These are phyloP conservation scores for Sogatella furcifera DNA, from an alignment of 1,140 invertebrate species.

Conservation along the genomic window DNA sequence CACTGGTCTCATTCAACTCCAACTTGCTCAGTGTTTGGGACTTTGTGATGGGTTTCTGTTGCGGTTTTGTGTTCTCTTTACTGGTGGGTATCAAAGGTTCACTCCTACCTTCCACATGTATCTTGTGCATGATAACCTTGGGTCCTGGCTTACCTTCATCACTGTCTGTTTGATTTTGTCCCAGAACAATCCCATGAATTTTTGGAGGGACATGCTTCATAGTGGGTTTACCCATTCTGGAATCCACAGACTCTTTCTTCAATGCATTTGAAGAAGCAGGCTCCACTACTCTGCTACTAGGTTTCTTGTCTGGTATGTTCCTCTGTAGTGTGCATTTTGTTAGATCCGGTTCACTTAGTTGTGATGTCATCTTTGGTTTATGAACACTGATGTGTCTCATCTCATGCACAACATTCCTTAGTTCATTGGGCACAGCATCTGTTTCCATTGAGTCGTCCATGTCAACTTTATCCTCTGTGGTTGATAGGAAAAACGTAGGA, in stretches of 20 bases:
- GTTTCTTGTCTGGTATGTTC: neutral
- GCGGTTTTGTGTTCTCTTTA: neutral
- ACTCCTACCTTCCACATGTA: conserved; percentile 10
- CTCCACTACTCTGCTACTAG: neutral
- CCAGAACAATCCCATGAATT: conserved; percentile 8
- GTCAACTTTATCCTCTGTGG: no score
- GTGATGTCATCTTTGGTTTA: neutral
- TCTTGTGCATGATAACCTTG: conserved; percentile 16
- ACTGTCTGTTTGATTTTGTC: conserved; percentile 6
- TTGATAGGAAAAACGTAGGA: no score
- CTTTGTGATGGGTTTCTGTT: neutral
- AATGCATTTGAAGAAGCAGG: neutral
- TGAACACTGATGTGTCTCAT: neutral
- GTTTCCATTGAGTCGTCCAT: no score
- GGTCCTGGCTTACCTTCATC: neutral
- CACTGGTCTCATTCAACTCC: neutral
- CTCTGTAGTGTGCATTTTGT: neutral
- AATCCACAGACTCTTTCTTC: neutral
- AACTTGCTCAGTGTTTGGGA: neutral
- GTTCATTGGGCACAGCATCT: no score
- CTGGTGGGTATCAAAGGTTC: neutral
- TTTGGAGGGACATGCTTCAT: conserved; percentile 5
- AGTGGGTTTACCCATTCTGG: neutral
- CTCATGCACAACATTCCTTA: no score
- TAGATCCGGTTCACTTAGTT: neutral